These are phyloP conservation scores for Phylloscopus whistleri DNA, from an alignment of 2,113 vertebrate species.

Conservation along the genomic window DNA sequence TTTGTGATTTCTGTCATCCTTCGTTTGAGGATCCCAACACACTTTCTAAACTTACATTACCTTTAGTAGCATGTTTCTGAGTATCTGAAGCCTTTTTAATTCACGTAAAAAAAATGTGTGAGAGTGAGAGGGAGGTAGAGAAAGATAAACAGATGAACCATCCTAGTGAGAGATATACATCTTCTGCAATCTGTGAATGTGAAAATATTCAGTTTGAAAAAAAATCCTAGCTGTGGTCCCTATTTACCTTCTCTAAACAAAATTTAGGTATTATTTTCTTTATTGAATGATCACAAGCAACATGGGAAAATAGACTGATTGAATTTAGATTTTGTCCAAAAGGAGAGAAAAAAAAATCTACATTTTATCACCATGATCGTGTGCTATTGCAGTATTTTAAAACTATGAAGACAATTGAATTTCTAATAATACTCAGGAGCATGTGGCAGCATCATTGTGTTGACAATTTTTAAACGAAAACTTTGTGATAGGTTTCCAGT, in stretches of 20 bases:
- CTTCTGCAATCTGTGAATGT: not conserved
- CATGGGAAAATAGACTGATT: not conserved
- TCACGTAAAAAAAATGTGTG: not conserved
- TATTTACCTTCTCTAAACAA: not conserved
- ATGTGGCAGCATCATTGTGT: not conserved
- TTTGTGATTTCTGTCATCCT: not conserved
- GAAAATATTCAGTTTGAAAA: not conserved
- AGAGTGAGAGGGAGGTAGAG: not conserved
- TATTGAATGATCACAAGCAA: not conserved
- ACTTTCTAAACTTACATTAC: not conserved
- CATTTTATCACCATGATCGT: not conserved
- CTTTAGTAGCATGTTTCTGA: not conserved
- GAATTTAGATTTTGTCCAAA: not conserved
- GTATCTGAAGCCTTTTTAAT: not conserved
- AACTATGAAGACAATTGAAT: not conserved
- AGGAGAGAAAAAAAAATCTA: not conserved
- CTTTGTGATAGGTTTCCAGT: not conserved
- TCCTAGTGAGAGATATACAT: not conserved
- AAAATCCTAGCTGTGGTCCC: not conserved
- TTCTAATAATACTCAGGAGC: not conserved
- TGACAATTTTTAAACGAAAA: not conserved
- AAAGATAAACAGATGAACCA: not conserved
- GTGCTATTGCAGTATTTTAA: not conserved
- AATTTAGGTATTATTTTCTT: not conserved
- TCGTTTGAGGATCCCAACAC: not conserved